Percentiles rank a stretch among this genome's conserved stretches.
Evolutionary conservation across 2,888 invertebrate species (phyloP).

Genomic region (Philereme vetulata): DNA sequence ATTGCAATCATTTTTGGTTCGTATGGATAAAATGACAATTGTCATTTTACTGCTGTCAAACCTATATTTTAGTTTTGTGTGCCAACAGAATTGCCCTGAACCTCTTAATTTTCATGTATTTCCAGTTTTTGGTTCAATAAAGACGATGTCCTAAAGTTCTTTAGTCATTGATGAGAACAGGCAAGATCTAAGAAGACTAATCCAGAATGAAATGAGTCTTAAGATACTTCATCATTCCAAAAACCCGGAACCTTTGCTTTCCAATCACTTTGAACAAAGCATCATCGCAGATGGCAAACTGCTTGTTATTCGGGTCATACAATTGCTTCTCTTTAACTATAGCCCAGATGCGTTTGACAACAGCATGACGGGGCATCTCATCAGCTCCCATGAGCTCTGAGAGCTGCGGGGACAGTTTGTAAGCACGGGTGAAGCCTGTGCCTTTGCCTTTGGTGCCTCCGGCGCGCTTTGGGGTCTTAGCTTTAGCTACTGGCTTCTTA

Average conservation of each 20-base stretch:
- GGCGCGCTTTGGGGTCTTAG: conserved; percentile 40
- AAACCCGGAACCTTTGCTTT: conserved; percentile 95
- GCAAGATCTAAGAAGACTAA: neutral
- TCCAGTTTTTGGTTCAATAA: too few species aligned
- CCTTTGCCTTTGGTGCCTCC: conserved; percentile 64
- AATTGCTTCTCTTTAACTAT: conserved; percentile 95
- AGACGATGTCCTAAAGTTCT: neutral
- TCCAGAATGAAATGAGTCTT: conserved; percentile 91
- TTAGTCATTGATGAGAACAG: neutral
- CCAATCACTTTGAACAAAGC: conserved; percentile 95
- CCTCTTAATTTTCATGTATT: too few species aligned
- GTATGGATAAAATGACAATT: too few species aligned
- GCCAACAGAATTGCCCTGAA: too few species aligned
- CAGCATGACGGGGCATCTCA: conserved; percentile 92
- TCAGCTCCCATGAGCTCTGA: conserved; percentile 93
- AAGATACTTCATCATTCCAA: conserved; percentile 98
- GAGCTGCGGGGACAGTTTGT: conserved; percentile 92
- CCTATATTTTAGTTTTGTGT: too few species aligned
- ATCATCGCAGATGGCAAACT: conserved; percentile 97
- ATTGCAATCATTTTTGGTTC: too few species aligned
- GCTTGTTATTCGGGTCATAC: conserved; percentile 97
- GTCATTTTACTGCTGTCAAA: too few species aligned
- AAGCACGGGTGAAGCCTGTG: conserved; percentile 92
- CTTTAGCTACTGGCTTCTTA: conserved; percentile 74
- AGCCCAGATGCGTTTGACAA: conserved; percentile 95